Evolutionary conservation across 2,888 invertebrate species (phyloP).

Genomic region (Hirtodrosophila confusa): DNA sequence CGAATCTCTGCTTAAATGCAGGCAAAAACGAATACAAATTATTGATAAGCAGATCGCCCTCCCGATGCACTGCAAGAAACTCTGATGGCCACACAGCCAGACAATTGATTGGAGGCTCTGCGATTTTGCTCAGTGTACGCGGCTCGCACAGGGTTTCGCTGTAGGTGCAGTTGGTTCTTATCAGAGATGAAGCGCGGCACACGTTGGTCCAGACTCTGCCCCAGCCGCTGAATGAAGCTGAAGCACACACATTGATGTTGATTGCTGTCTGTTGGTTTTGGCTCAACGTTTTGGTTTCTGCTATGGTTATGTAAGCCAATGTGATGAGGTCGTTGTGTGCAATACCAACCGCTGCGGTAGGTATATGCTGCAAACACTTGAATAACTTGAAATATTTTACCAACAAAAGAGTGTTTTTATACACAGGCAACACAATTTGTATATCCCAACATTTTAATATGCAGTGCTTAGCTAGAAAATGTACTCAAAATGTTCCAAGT

Average conservation of each 20-base stretch:
- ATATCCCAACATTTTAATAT: background rate
- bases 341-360: conserved; percentile 65
- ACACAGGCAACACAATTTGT: background rate
- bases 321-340: conserved; percentile 49
- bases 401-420: conserved; percentile 5
- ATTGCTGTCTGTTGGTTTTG: conserved; percentile 59
- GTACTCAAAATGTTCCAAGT: no score
- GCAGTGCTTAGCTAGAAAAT: background rate
- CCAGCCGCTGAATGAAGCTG: conserved; percentile 49
- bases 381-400: conserved; percentile 9
- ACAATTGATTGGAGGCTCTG: conserved; percentile 11
- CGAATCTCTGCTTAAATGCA: conserved; percentile 77
- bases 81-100: conserved; percentile 22
- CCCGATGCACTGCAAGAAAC: conserved; percentile 66
- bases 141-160: conserved; percentile 59
- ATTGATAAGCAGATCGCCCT: conserved; percentile 76
- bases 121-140: conserved; percentile 61
- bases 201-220: conserved; percentile 68
- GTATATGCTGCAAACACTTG: conserved; percentile 31
- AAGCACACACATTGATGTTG: conserved; percentile 58
- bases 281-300: conserved; percentile 44
- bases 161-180: conserved; percentile 83
- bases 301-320: conserved; percentile 57
- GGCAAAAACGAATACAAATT: conserved; percentile 69
- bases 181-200: conserved; percentile 81